Conservation (phyloP, 2,113 vertebrate genomes). For the Neogale vison region DNA sequence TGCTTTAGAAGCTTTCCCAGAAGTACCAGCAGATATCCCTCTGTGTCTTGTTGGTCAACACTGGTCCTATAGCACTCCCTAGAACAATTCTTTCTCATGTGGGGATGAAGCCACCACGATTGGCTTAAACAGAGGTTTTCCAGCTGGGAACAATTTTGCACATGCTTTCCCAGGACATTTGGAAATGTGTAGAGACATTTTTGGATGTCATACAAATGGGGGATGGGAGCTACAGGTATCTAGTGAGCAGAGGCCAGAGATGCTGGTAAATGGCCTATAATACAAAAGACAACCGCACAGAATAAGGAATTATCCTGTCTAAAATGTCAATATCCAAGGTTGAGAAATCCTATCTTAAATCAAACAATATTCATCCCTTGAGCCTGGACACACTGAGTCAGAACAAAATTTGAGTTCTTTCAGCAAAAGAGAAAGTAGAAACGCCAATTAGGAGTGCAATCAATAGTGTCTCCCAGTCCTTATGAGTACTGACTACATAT, state of each 20-base stretch:
- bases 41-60: not conserved
- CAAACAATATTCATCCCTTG: not conserved
- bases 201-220: not conserved
- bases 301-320: not conserved
- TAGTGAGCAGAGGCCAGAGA: not conserved
- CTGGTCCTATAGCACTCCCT: fast-evolving
- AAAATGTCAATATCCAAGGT: not conserved
- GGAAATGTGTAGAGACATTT: not conserved
- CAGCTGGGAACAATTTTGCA: not conserved
- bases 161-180: not conserved
- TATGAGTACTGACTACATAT: not conserved
- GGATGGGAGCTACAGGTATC: not conserved
- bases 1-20: not conserved
- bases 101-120: not conserved
- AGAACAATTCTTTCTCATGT: not conserved
- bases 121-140: not conserved
- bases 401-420: conserved; percentile 10
- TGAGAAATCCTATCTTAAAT: not conserved
- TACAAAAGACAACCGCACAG: not conserved
- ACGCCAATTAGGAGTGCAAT: not conserved
- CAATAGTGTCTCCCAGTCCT: not conserved
- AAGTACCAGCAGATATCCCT: not conserved
- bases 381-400: not conserved
- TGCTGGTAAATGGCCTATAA: not conserved
- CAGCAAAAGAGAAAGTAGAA: not conserved